Evolutionary conservation across 2,888 invertebrate species (phyloP), one percentile per base, ranked within the genome.

Genomic region (Abrostola tripartita): DNA sequence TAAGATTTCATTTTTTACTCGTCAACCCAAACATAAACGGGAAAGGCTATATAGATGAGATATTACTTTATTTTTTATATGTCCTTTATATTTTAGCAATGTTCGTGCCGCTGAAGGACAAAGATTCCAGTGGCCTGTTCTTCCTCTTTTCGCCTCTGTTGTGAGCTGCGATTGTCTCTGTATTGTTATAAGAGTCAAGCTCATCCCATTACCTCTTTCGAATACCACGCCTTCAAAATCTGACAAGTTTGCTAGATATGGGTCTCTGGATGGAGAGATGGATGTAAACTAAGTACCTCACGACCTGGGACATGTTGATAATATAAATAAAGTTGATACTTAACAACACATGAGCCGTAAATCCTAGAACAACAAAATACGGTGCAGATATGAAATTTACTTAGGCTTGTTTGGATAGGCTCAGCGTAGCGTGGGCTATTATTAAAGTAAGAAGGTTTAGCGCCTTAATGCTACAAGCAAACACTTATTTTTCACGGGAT

Each of bases 341-440:
- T 60, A 64, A 67, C 38, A 57, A 51, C 55, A 68, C 61, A 64
- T 54, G 50, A 61, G 57, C 60, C 60, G 49, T 73, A 78, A 79
- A 78, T 78, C 82, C 79, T 79, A 81, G 76, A 80, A 85, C 74
- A 85, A 84, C 82, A 85, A 74, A 81, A 81, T 78, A 78, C 65
- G 55, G 62, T 74, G 69, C 71, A 78, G 71, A 81, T 85, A 83
- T 85, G 77, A 83, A 80, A 84, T 86, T 86, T 84, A 81, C 78
- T 85, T 85, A 85, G 87, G 85, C 63, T 42, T 81, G 82, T 84
- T 86, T 86, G 76, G 40, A 24, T 71, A 79, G 70, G 78, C 63
- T 66, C 40, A 36, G 63, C 57, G 65, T 66, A 24, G 59, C 65
- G 37, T 37, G 14, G 11, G 59, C 50, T 70, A 59, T 74, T 79